Percentiles rank a stretch among this genome's conserved stretches.
Conservation (phyloP, 2,113 vertebrate genomes). For the Lagopus leucura region DNA sequence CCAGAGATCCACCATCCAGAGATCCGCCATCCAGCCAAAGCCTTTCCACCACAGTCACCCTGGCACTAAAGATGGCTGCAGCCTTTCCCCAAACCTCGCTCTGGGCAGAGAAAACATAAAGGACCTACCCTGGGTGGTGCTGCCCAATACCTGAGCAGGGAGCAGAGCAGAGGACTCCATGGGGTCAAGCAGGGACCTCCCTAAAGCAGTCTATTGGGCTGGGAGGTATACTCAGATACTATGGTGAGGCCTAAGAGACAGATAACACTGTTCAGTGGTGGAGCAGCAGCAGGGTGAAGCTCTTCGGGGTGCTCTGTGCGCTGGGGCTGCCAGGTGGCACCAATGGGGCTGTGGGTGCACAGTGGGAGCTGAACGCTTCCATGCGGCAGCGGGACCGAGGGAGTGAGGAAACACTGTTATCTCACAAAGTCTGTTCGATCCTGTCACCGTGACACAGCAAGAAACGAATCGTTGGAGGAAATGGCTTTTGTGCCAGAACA, state of each 20-base stretch:
- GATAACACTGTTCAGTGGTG: conserved; percentile 6
- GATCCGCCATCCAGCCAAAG: conserved; percentile 17
- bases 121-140: conserved; percentile 62
- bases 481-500: neutral
- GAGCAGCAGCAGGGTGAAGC: neutral
- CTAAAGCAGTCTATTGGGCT: conserved; percentile 20
- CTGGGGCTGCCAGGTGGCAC: neutral
- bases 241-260: conserved; percentile 62
- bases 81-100: neutral
- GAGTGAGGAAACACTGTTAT: neutral
- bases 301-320: neutral
- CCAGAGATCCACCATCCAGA: conserved; percentile 10
- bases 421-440: neutral
- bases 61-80: neutral
- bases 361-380: neutral
- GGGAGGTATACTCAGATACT: conserved; percentile 13
- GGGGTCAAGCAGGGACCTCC: conserved; percentile 55
- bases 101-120: neutral
- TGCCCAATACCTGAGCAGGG: conserved; percentile 47
- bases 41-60: neutral
- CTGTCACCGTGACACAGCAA: neutral
- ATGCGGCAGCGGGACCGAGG: rapidly evolving
- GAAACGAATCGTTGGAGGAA: neutral
- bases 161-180: conserved; percentile 72
- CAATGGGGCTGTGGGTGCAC: rapidly evolving